Base-by-base conservation (phyloP, 2,113 vertebrate genomes). In the Phaethornis superciliosus region DNA sequence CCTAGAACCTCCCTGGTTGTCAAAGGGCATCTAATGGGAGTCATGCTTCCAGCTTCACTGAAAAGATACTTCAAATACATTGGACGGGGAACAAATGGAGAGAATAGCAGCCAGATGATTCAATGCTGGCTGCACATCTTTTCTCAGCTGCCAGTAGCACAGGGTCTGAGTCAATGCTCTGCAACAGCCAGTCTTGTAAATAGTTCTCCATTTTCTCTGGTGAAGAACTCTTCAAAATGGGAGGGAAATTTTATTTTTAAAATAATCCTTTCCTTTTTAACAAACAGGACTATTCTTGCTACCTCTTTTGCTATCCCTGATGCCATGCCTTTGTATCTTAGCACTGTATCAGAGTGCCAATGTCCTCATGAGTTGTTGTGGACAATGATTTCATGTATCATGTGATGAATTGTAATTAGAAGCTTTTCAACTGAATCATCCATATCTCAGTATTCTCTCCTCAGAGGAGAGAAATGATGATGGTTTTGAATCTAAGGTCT, bases 71-170 rank as follows among this genome's bases (percentile, higher is more conserved):
- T 79, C 78, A 91, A 69, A 91, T 88, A 70, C 55, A 55, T 79
- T 94, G 92, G 82, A 74, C 18, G 27, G 46, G 44, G 54, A 88
- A 81, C 76, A 89, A 95, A 59, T 77, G 7, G 80, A 91, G 18
- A 90, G 92, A 93, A 88, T 33, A 63, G 33, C 47, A 94, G 88
- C 56, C 94, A 95, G 72, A 90, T 93, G 88, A 95, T 92, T 96
- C 90, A 90, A 13, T 90, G 72, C 80, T 94, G 94, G 95, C 90
- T 86, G 85, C 68, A 74, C 56, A 90, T 94, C 82, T 91, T 92
- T 63, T 23, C 79, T 91, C 56, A 77, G 82, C 79, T 90, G 92
- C 95, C 90, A 96, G 15, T 24, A 88, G 68, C 68, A 78, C 23
- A 71, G 55, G 12, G 42, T 88, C 71, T 95, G 94, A 96, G 55